A percentile compares a stretch with the other conserved stretches of the same genome.
Evolutionary conservation across 2,113 vertebrate species (phyloP).

Genomic region (Heterotilapia buettikoferi): DNA sequence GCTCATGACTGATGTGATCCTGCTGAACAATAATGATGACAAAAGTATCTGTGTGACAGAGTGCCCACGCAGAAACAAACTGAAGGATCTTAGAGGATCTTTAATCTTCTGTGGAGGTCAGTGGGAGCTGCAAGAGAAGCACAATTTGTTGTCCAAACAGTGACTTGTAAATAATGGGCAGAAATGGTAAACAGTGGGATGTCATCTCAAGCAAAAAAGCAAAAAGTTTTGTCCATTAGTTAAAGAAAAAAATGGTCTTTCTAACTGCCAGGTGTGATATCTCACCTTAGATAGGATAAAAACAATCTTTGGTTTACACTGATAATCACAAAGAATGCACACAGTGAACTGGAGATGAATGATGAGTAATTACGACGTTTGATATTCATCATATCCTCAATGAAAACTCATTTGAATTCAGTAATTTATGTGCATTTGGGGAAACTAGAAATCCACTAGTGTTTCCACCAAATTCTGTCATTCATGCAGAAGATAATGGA

Average conservation of each 20-base stretch:
- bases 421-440: conserved; percentile 5
- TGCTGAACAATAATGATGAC: conserved; percentile 40
- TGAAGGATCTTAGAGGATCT: conserved; percentile 10
- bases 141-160: conserved; percentile 39
- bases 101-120: conserved; percentile 42
- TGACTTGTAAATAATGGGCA: conserved; percentile 44
- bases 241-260: background rate
- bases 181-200: conserved; percentile 31
- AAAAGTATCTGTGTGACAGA: conserved; percentile 31
- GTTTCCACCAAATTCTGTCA: conserved; percentile 10
- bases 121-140: background rate
- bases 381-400: background rate
- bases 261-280: background rate
- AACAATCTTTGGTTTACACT: background rate
- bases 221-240: conserved; percentile 1
- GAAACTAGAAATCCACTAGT: background rate
- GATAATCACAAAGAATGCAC: conserved; percentile 1
- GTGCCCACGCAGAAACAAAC: conserved; percentile 1
- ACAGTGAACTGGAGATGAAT: background rate
- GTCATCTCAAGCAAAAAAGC: conserved; percentile 9
- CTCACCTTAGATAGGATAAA: background rate
- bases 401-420: background rate
- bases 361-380: background rate
- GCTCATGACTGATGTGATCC: conserved; percentile 35
- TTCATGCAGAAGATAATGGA: conserved; percentile 1